Evolutionary conservation across 2,113 vertebrate species (phyloP).

Genomic region (Phyllopteryx taeniolatus): DNA sequence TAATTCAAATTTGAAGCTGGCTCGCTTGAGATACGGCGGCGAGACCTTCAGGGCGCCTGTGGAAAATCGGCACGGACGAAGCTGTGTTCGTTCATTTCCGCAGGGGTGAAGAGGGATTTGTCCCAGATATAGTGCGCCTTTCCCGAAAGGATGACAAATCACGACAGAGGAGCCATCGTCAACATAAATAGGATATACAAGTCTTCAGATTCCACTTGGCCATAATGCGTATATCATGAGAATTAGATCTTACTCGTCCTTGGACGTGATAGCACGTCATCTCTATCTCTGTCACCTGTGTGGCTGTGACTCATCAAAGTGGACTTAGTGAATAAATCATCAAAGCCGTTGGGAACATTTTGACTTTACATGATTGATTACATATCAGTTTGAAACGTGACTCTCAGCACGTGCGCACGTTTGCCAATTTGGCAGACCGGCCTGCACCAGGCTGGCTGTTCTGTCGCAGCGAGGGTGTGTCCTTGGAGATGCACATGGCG

Average conservation of each 20-base stretch:
- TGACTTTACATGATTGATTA: neutral
- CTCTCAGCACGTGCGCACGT: neutral
- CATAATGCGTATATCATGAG: neutral
- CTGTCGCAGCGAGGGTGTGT: too few relatives aligned
- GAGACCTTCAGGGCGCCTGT: constrained; percentile 4
- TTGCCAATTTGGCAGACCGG: too few relatives aligned
- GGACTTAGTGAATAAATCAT: neutral
- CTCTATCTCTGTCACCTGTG: neutral
- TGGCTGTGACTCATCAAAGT: neutral
- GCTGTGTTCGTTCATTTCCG: constrained; percentile 3
- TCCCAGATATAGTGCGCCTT: neutral
- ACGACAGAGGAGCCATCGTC: neutral
- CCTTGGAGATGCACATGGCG: too few relatives aligned
- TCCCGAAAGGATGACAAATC: constrained; percentile 1
- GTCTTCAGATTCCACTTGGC: neutral
- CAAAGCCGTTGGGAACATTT: neutral
- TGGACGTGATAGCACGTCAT: neutral
- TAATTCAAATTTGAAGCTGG: constrained; percentile 8
- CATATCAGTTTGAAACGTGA: neutral
- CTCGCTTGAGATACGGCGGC: neutral
- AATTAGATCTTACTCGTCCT: neutral
- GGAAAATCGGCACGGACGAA: constrained; percentile 2
- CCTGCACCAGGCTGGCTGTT: too few relatives aligned
- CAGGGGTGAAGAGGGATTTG: constrained; percentile 3
- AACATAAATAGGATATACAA: constrained; percentile 7